phyloP scores from a whole-genome alignment of 2,113 vertebrate species.

The Copsychus sechellarum region DNA sequence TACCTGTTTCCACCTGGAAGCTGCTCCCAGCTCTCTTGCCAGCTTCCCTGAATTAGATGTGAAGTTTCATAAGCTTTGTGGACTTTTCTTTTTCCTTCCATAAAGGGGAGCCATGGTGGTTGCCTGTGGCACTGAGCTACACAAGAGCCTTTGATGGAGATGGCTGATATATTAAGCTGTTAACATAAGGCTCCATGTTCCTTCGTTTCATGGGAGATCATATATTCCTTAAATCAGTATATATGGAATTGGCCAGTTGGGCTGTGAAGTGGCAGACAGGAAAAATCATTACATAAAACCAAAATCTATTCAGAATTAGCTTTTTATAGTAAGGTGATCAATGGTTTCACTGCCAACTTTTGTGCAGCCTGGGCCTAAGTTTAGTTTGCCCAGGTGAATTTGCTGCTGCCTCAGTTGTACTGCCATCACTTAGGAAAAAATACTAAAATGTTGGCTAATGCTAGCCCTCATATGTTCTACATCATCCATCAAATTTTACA shows the following conservation, averaged over 20 bases:
- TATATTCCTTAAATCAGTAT: background rate
- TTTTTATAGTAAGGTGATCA: background rate
- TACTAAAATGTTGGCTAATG: background rate
- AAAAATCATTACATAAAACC: background rate
- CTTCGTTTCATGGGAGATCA: background rate
- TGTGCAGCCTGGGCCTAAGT: background rate
- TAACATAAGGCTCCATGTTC: background rate
- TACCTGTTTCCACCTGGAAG: background rate
- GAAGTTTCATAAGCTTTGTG: background rate
- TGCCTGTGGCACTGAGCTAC: background rate
- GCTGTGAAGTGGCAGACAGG: background rate
- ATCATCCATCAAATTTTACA: background rate
- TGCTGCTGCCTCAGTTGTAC: background rate
- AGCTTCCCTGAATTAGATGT: background rate
- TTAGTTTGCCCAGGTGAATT: background rate
- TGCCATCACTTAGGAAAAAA: background rate
- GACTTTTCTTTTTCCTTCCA: background rate
- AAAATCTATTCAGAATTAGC: background rate
- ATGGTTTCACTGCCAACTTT: background rate
- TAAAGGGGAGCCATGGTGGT: background rate
- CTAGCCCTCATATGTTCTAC: background rate
- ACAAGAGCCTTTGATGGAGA: background rate
- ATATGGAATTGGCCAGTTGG: background rate
- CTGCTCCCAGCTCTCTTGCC: background rate
- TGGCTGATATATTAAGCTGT: background rate